Base-by-base conservation (phyloP, 2,888 invertebrate genomes). In the Nephrocerus scutellatus region DNA sequence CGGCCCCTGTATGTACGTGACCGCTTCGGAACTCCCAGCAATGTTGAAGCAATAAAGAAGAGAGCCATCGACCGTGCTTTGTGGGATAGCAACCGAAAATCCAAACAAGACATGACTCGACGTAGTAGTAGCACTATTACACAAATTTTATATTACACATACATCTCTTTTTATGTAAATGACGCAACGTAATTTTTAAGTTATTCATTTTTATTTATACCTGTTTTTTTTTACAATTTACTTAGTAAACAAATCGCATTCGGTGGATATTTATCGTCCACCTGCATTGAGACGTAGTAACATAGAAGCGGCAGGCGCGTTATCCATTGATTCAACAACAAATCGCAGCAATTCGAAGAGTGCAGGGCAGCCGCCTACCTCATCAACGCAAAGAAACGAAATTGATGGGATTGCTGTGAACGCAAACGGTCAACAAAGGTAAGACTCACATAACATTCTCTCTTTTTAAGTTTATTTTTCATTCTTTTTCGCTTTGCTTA, bases 221-320 rank as follows among this genome's bases (percentile, higher is more conserved):
- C 21, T 31, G 31, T n/a, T 20, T 13, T 14, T 6, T 24, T 12
- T 20, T 13, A 16, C 20, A 28, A 25, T 10, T 33, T 30, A 33
- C 22, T 18, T 16, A 63, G 64, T 59, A 39, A 54, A 51, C 44
- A 63, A 63, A 54, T 56, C 61, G 29, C 58, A 59, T 46, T 60
- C 70, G 30, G 66, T 70, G 38, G 70, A 71, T 52, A 68, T 74
- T 36, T 74, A 75, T 54, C 63, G 72, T 47, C 75, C 75, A 44
- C 74, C 74, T 40, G 73, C 73, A 30, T 66, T 71, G 26, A 68
- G 74, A 44, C 57, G 57, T 39, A 52, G 48, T 28, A 51, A 47
- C 37, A 50, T 37, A 34, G 52, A 50, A 32, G 41, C 47, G 26
- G 36, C 41, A 23, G 41, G 40, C 26, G 26, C 29, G 8, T 4